phyloP scores from a whole-genome alignment of 2,888 invertebrate species.

The Dione juno region DNA sequence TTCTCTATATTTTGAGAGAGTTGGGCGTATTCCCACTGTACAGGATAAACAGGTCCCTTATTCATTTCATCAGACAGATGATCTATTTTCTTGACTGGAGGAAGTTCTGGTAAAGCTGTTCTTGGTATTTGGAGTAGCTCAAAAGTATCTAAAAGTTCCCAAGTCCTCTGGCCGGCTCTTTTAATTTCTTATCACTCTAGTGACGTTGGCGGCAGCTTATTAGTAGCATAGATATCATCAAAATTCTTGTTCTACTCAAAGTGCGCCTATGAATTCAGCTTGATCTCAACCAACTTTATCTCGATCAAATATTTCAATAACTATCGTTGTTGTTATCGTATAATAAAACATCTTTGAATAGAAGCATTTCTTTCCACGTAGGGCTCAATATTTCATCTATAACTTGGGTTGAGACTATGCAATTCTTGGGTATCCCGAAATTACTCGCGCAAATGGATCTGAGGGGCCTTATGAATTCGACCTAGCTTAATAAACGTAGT shows the following conservation, averaged over 20 bases:
- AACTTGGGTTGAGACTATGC: constrained; percentile 91
- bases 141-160: constrained; percentile 93
- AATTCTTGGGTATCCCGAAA: constrained; percentile 92
- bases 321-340: constrained; percentile 93
- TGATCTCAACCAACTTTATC: constrained; percentile 97
- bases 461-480: constrained; percentile 95
- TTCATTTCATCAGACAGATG: background rate
- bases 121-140: constrained; percentile 90
- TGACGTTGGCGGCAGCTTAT: constrained; percentile 87
- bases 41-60: constrained; percentile 82
- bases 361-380: constrained; percentile 95
- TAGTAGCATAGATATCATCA: constrained; percentile 85
- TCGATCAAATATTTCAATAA: constrained; percentile 95
- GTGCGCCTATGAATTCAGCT: constrained; percentile 96
- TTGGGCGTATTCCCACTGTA: constrained; percentile 91
- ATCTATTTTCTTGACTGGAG: constrained; percentile 79
- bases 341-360: constrained; percentile 91
- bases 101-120: constrained; percentile 83
- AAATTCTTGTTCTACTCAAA: constrained; percentile 90
- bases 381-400: constrained; percentile 96
- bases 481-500: constrained; percentile 95
- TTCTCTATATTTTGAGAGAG: constrained; percentile 90
- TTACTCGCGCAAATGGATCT: constrained; percentile 94
- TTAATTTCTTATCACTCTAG: constrained; percentile 94
- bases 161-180: constrained; percentile 91